These are phyloP conservation scores for Notiomystis cincta DNA, from an alignment of 2,113 vertebrate species.

Conservation along the genomic window DNA sequence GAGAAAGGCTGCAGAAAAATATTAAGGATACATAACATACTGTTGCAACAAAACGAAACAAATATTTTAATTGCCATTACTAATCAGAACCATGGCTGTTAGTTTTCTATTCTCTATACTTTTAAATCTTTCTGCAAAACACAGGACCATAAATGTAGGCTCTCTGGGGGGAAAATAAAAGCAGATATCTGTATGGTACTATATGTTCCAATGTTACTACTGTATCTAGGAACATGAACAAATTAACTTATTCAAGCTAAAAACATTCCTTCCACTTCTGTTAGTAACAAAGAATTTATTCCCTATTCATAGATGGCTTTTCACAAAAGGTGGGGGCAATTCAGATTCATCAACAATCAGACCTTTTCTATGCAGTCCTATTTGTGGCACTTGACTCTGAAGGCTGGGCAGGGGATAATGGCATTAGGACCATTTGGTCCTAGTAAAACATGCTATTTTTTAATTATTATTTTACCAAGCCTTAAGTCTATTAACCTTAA, in stretches of 20 bases:
- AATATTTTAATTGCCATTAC: not conserved
- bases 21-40: not conserved
- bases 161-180: fast-evolving
- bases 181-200: not conserved
- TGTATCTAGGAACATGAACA: not conserved
- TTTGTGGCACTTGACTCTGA: not conserved
- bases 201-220: not conserved
- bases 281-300: not conserved
- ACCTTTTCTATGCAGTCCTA: not conserved
- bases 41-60: not conserved
- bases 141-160: not conserved
- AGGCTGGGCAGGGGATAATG: not conserved
- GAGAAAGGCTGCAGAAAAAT: not conserved
- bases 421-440: not conserved
- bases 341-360: not conserved
- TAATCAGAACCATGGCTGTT: not conserved
- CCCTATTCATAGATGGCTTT: not conserved
- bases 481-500: not conserved
- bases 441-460: not conserved
- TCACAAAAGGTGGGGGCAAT: not conserved
- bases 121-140: not conserved
- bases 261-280: not conserved
- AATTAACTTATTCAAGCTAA: not conserved
- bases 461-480: not conserved
- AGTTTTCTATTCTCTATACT: not conserved